These are phyloP conservation scores for Tromatobia lineatoria DNA, from an alignment of 2,888 invertebrate species.

Conservation along the genomic window DNA sequence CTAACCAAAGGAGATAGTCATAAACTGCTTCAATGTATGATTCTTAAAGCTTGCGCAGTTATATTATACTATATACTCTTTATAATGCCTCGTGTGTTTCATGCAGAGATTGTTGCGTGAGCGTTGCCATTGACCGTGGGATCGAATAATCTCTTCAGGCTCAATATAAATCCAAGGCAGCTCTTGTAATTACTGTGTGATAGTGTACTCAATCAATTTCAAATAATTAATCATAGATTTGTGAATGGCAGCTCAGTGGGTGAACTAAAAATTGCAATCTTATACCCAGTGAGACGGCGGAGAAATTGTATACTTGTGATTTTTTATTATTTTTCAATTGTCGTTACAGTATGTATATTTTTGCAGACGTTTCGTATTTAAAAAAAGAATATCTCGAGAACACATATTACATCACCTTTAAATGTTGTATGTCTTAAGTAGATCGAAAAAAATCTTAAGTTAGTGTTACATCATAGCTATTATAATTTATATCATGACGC, in stretches of 20 bases:
- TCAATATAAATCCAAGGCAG: constrained; percentile 7
- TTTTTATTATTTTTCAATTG: no score
- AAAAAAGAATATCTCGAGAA: no score
- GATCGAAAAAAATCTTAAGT: no score
- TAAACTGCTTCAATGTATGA: constrained; percentile 25
- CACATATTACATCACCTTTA: no score
- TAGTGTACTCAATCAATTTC: neutral
- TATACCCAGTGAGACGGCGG: no score
- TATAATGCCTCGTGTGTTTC: constrained; percentile 28
- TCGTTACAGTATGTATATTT: no score
- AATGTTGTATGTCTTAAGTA: no score
- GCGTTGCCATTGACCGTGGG: constrained; percentile 62
- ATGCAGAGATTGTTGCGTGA: constrained; percentile 36
- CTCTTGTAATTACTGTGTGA: neutral
- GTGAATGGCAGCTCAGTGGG: neutral
- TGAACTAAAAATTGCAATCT: neutral
- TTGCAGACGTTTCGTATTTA: no score
- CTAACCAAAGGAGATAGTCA: constrained; percentile 14
- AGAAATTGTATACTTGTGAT: no score
- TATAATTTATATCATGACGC: no score
- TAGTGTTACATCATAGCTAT: no score
- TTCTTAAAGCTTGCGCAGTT: neutral
- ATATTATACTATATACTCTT: constrained; percentile 15
- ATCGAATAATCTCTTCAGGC: constrained; percentile 38
- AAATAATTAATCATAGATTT: neutral